Conservation (phyloP, 2,113 vertebrate species). For the Abramis brama region DNA sequence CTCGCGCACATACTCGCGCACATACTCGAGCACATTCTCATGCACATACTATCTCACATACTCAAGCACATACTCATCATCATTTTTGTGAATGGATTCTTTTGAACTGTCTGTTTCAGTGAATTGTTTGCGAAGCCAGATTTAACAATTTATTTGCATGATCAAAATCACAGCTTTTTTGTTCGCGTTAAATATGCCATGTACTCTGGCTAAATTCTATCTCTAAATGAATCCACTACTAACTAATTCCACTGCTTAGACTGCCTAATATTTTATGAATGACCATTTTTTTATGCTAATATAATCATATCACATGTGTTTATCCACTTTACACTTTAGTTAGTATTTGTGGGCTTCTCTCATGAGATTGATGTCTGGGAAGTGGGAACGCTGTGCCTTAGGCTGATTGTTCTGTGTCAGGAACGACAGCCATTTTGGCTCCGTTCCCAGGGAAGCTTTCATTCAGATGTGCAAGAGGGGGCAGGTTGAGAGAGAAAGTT, state of each 20-base stretch:
- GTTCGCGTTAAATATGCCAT: background rate
- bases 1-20: too few relatives aligned
- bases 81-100: background rate
- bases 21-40: too few relatives aligned
- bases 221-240: background rate
- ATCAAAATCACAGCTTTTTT: background rate
- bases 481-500: background rate
- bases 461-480: slow-evolving; percentile 36
- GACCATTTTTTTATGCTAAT: background rate
- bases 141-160: background rate
- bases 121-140: background rate
- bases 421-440: slow-evolving; percentile 40
- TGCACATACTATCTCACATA: too few relatives aligned
- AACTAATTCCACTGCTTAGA: background rate
- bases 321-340: background rate
- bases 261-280: background rate
- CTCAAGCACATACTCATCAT: too few relatives aligned
- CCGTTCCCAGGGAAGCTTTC: slow-evolving; percentile 38
- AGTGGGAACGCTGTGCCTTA: background rate
- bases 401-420: slow-evolving; percentile 33
- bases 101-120: background rate
- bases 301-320: background rate
- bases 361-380: slow-evolving; percentile 24
- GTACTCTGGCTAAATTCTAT: background rate
- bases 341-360: background rate